phyloP scores from a whole-genome alignment of 1,140 invertebrate genomes.

The Dufourea novaeangliae region DNA sequence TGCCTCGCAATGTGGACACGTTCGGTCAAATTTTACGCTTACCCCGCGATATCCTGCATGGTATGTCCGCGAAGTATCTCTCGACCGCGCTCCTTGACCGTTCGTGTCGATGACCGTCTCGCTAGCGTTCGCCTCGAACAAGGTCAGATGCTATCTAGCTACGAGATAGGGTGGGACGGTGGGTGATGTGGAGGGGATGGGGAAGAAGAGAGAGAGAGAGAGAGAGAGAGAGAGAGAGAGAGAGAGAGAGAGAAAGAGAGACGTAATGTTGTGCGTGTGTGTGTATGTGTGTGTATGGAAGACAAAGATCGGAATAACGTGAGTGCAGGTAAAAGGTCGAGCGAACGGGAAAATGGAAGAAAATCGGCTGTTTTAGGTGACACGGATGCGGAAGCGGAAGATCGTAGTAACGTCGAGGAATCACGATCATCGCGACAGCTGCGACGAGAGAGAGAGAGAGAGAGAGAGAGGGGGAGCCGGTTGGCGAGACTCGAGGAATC shows the following conservation, averaged over 20 bases:
- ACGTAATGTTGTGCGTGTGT: too few species aligned
- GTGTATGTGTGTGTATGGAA: too few species aligned
- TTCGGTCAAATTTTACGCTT: not conserved
- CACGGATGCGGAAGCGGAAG: not conserved
- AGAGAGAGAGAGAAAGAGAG: slow-evolving; percentile 20
- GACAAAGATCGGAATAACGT: not conserved
- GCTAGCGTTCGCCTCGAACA: slow-evolving; percentile 40
- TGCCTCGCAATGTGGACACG: not conserved
- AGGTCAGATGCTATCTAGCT: slow-evolving; percentile 40
- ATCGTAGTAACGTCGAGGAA: too few species aligned
- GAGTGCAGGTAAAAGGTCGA: too few species aligned
- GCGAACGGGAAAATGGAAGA: not conserved
- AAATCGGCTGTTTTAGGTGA: not conserved
- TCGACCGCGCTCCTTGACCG: slow-evolving; percentile 34
- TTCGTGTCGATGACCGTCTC: slow-evolving; percentile 48
- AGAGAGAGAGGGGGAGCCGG: not conserved
- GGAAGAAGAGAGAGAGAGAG: not conserved
- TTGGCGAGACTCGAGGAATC: slow-evolving; percentile 9
- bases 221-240: not conserved
- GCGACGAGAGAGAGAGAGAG: not conserved
- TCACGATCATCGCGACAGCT: not conserved
- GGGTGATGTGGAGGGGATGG: too few species aligned
- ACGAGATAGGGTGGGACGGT: slow-evolving; percentile 6
- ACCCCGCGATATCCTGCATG: not conserved
- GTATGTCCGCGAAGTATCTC: slow-evolving; percentile 32